Evolutionary conservation across 2,888 invertebrate species (phyloP).

Genomic region (Athripsodes cinereus): DNA sequence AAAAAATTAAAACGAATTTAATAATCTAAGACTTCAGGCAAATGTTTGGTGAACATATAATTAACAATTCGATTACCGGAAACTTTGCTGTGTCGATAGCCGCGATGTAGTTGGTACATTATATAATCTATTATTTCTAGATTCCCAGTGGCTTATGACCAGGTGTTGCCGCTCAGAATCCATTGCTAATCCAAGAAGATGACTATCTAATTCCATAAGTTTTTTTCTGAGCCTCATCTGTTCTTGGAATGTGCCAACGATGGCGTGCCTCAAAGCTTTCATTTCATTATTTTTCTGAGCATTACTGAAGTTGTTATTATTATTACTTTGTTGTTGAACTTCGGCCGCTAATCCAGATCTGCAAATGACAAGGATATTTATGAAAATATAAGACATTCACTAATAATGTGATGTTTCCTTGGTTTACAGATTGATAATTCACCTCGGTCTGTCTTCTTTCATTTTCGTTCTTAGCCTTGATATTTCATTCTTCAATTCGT

Average conservation of each 20-base stretch:
- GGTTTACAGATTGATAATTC: conserved; percentile 12
- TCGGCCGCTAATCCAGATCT: conserved; percentile 24
- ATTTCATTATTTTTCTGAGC: conserved; percentile 44
- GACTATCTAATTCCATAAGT: conserved; percentile 84
- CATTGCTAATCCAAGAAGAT: conserved; percentile 72
- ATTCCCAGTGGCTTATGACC: conserved; percentile 85
- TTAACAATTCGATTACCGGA: conserved; percentile 38
- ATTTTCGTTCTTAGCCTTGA: conserved; percentile 72
- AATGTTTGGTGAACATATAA: neutral
- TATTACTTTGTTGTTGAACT: conserved; percentile 6
- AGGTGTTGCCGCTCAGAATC: conserved; percentile 86
- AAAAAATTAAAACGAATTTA: conserved; percentile 3
- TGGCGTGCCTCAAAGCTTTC: conserved; percentile 71
- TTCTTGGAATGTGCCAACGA: conserved; percentile 83
- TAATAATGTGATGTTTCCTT: too few species aligned
- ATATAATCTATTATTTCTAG: conserved; percentile 70
- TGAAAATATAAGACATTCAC: too few species aligned
- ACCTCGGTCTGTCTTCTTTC: conserved; percentile 61
- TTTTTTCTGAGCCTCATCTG: conserved; percentile 85
- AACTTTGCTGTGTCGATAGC: conserved; percentile 56
- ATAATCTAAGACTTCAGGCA: too few species aligned
- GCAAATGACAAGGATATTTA: neutral
- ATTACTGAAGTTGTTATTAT: conserved; percentile 19
- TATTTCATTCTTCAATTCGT: conserved; percentile 80
- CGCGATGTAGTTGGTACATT: conserved; percentile 54